These are phyloP conservation scores for Pseudopipra pipra DNA, from an alignment of 2,113 vertebrate genomes.

Conservation along the genomic window DNA sequence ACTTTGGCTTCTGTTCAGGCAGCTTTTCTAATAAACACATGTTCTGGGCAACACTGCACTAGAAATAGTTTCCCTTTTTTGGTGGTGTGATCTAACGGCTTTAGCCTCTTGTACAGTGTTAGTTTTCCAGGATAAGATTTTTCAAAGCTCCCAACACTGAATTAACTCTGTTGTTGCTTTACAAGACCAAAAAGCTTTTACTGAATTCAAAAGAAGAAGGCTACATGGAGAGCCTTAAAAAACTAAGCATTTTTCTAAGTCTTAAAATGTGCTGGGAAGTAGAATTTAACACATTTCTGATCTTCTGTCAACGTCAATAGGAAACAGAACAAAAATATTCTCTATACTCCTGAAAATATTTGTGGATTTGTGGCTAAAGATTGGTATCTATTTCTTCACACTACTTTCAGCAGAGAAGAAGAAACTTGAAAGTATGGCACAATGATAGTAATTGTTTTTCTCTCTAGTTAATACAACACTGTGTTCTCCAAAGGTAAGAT, in stretches of 20 bases:
- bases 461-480: neutral
- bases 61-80: slow-evolving; percentile 10
- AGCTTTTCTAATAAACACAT: neutral
- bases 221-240: neutral
- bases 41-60: neutral
- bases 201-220: neutral
- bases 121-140: neutral
- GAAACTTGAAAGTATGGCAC: neutral
- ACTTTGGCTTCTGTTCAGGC: neutral
- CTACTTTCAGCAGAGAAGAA: neutral
- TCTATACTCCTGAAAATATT: neutral
- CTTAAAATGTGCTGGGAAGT: neutral
- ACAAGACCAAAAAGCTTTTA: neutral
- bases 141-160: neutral
- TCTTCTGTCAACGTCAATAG: neutral
- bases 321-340: neutral
- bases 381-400: neutral
- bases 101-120: neutral
- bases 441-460: neutral
- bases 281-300: neutral
- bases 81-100: neutral
- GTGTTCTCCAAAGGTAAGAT: neutral
- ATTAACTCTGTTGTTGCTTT: neutral
- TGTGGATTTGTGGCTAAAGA: neutral
- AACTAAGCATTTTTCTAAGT: neutral